Evolutionary conservation across 2,113 vertebrate species (phyloP), one percentile per base, ranked within the genome.

Genomic region (Pterophyllum scalare): DNA sequence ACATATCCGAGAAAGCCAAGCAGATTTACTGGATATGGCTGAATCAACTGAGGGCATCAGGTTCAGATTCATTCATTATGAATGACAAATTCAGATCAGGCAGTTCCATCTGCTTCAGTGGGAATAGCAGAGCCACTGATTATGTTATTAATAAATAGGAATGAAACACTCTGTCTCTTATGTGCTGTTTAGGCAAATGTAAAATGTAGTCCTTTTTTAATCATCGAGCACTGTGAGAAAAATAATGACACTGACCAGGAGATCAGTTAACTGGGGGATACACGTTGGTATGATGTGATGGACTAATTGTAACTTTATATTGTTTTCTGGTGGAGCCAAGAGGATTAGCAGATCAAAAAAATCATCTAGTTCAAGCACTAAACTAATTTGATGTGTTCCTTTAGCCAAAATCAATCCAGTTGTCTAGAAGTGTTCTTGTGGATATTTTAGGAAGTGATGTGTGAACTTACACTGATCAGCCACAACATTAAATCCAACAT

Each of bases 61-160:
- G 38, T 64, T 38, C 46, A 79, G 9, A 65, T 17, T 87, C 31
- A 84, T 81, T 70, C n/a, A 81, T 86, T 82, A 86, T 82, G 61
- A 64, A 80, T 3, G 46, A 72, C 81, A 61, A 86, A 38, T 57
- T 59, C 24, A 31, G 52, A 54, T 72, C 49, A 77, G 64, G 5
- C 65, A 46, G 65, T 58, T 22, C 7, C 79, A 62, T 78, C 77
- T 67, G 89, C 64, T 78, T 67, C 22, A 59, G 0, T 22, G 84
- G 64, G 77, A 90, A 67, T n/a, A 75, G 28, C 26, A 46, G 49
- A 76, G 83, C 84, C 7, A 5, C 52, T 38, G 78, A 79, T 70
- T 59, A 64, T 82, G 60, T 65, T 54, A 72, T 86, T 70, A 64
- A 82, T 84, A 20, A 62, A 78, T 38, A 49, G 83, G 15, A 86